Base-by-base conservation (phyloP, 2,113 vertebrate genomes). In the Albula glossodonta region DNA sequence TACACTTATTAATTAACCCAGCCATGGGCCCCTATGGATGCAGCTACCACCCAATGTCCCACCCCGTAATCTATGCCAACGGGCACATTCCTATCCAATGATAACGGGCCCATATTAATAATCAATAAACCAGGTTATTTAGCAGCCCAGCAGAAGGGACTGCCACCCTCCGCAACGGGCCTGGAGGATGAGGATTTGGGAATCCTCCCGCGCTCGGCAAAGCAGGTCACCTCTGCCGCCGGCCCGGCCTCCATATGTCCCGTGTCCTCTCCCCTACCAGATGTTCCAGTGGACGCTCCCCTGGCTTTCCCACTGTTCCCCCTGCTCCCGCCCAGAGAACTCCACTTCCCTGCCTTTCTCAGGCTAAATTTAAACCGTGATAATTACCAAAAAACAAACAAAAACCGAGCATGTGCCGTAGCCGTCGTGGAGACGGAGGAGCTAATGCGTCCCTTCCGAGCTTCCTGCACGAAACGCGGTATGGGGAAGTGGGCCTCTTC, bases 301-400 rank as follows among this genome's bases (percentile, higher is more conserved):
- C n/a, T 22, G 22, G 31, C 25, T 74, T 74, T 74, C 70, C 70
- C 70, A 74, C n/a, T 22, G 70, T 7, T 25, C n/a, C 22, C 10
- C 70, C n/a, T n/a, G 31, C 70, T 31, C 70, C 5, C 7, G 70
- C 70, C 31, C 70, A 19, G 70, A 74, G 70, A 74, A 74, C 70
- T 25, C n/a, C 22, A 22, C 2, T 3, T 74, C n/a, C 22, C 70
- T n/a, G n/a, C 5, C 17, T 74, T 74, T 74, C 70, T 74, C 70
- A 74, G n/a, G 70, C 70, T 74, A 74, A 74, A 74, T 74, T 74
- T 74, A 74, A 74, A 74, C 70, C 70, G n/a, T 31, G 70, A 74
- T 74, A 74, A 74, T 25, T 74, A 74, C 70, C 19, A 74, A 15
- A 74, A 74, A 15, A 74, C 19, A 74, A 74, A 74, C 70, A 4